Evolutionary conservation across 1,140 invertebrate species (phyloP).

Genomic region (Euura saliciscinereae): DNA sequence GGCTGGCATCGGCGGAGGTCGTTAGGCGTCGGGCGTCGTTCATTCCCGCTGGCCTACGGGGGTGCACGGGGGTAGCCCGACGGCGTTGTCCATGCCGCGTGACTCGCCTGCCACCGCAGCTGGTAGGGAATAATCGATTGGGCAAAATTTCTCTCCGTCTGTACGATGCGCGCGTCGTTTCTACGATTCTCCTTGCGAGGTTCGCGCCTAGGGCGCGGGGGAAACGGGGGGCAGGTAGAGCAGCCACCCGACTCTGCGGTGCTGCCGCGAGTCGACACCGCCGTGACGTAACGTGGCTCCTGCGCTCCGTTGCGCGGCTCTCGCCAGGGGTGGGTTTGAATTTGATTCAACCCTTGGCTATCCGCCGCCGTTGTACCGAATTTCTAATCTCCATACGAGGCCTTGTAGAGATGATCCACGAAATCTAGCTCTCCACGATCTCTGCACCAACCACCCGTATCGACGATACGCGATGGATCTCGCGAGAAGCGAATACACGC

Average conservation of each 20-base stretch:
- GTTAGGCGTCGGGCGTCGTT: background rate
- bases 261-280: background rate
- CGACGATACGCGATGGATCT: too few species aligned
- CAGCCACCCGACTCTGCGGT: background rate
- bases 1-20: background rate
- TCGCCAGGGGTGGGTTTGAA: too few species aligned
- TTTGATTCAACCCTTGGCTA: background rate
- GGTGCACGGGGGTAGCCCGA: background rate
- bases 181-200: slow-evolving; percentile 1
- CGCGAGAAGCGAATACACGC: too few species aligned
- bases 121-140: slow-evolving; percentile 53
- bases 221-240: background rate
- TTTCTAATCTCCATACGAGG: too few species aligned
- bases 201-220: background rate
- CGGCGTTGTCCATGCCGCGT: slow-evolving; percentile 35
- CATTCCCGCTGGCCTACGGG: background rate
- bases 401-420: too few species aligned
- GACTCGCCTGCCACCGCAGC: slow-evolving; percentile 48
- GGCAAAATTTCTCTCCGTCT: slow-evolving; percentile 44
- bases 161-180: slow-evolving; percentile 28
- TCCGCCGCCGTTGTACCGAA: too few species aligned
- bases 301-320: too few species aligned
- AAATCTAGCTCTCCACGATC: too few species aligned
- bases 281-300: background rate
- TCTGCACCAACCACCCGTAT: too few species aligned